Base-by-base conservation (phyloP, 2,888 invertebrate genomes). In the Drosophila merina region DNA sequence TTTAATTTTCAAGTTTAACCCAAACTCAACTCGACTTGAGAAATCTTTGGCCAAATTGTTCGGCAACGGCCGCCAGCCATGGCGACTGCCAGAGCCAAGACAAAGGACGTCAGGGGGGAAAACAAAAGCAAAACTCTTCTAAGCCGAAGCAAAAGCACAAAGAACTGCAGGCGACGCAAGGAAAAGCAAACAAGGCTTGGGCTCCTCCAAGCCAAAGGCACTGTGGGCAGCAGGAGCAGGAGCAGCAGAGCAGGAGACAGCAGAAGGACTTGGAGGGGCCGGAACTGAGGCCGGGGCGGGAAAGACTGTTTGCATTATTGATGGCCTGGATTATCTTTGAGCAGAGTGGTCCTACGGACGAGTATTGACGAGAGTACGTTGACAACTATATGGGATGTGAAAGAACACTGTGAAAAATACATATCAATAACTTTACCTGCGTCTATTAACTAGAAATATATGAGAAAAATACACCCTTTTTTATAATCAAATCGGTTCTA, bases 291-390 rank as follows among this genome's bases (percentile, higher is more conserved):
- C 5, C 9, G 14, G 2, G 59, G 30, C 69, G 73, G 49, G 58
- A 71, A 69, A 78, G 84, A 72, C 79, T 85, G 86, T 84, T 84
- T 84, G 86, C 75, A 86, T 86, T 84, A 86, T 84, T 84, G 84
- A 84, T 84, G 84, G 84, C 75, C 84, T 77, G 81, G 84, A 83
- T 86, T 86, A 84, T 84, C 79, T 77, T 71, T 72, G 77, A 73
- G 73, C 74, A 68, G 66, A 62, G 68, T 67, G 52, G 55, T 50
- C 31, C 56, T 66, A 55, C 62, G 51, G 31, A 64, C 64, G 68
- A 55, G 52, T 67, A 76, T 77, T 76, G 81, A 80, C 70, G 63
- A 69, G 64, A 72, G 63, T 12, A 64, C 72, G 69, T 58, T 81
- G 85, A 76, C 79, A 85, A 79, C 82, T 74, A 57, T 66, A 58